Percentiles rank a stretch among this genome's conserved stretches.
Evolutionary conservation across 1,140 invertebrate genomes (phyloP).

Genomic region (Dryas iulia): DNA sequence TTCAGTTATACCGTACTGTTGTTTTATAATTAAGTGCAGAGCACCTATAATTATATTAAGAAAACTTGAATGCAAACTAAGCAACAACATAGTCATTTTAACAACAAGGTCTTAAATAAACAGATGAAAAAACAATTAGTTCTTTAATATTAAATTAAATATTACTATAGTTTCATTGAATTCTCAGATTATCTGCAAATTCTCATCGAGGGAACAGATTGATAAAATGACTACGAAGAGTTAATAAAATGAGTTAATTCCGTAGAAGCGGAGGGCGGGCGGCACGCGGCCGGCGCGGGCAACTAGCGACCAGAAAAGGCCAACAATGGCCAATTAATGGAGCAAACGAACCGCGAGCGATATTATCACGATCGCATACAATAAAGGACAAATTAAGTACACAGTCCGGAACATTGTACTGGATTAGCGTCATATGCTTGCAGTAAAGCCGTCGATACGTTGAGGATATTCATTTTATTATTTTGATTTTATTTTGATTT

Average conservation of each 20-base stretch:
- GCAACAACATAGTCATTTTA: too few species aligned
- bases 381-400: conserved; percentile 51
- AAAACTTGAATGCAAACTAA: too few species aligned
- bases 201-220: too few species aligned
- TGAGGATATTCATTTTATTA: not conserved
- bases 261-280: conserved; percentile 24
- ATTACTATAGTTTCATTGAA: too few species aligned
- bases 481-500: not conserved
- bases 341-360: conserved; percentile 55
- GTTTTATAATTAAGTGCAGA: too few species aligned
- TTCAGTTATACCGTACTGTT: too few species aligned
- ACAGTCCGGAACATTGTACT: conserved; percentile 13
- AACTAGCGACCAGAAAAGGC: conserved; percentile 13
- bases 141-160: too few species aligned
- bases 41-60: too few species aligned
- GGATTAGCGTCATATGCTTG: conserved; percentile 1
- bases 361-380: conserved; percentile 45
- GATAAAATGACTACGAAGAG: conserved; percentile 11
- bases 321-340: conserved; percentile 60
- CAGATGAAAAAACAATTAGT: too few species aligned
- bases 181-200: too few species aligned
- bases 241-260: conserved; percentile 48
- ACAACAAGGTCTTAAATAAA: too few species aligned
- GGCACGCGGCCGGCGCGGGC: conserved; percentile 26
- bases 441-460: not conserved